Percentiles rank a stretch among this genome's conserved stretches.
Evolutionary conservation across 2,888 invertebrate genomes (phyloP).

Genomic region (Dichetophora obliterata): DNA sequence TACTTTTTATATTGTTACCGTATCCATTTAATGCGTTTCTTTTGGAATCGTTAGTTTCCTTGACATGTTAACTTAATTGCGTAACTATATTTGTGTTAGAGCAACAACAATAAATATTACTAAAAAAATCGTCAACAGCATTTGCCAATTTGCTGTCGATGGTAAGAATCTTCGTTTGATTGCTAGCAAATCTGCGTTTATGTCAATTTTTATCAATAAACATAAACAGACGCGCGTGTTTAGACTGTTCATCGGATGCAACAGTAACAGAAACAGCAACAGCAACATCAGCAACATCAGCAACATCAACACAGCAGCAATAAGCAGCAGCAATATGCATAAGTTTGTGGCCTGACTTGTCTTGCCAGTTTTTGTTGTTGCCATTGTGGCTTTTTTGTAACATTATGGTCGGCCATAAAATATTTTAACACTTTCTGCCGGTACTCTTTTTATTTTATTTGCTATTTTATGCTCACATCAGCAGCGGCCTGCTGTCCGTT

Average conservation of each 20-base stretch:
- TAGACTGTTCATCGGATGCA: constrained; percentile 28
- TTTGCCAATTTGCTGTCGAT: constrained; percentile 27
- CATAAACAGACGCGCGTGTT: constrained; percentile 13
- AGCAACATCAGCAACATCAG: constrained; percentile 45
- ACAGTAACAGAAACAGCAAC: constrained; percentile 49
- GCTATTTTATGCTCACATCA: background rate
- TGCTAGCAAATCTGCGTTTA: constrained; percentile 39
- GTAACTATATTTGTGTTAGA: constrained; percentile 12
- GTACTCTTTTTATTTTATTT: background rate
- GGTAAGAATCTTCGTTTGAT: constrained; percentile 21
- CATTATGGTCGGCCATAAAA: constrained; percentile 12
- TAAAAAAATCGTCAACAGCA: background rate
- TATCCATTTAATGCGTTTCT: background rate
- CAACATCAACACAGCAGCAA: constrained; percentile 44
- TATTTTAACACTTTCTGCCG: constrained; percentile 21
- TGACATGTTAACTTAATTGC: constrained; percentile 30
- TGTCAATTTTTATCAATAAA: constrained; percentile 47
- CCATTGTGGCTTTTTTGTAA: background rate
- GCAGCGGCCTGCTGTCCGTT: background rate
- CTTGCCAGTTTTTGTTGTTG: constrained; percentile 10
- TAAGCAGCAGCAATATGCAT: constrained; percentile 35
- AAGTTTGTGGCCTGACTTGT: background rate
- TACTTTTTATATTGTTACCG: background rate
- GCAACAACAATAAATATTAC: constrained; percentile 18
- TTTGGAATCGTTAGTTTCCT: background rate